These are phyloP conservation scores for Anser cygnoides DNA, from an alignment of 2,113 vertebrate species.

Conservation along the genomic window DNA sequence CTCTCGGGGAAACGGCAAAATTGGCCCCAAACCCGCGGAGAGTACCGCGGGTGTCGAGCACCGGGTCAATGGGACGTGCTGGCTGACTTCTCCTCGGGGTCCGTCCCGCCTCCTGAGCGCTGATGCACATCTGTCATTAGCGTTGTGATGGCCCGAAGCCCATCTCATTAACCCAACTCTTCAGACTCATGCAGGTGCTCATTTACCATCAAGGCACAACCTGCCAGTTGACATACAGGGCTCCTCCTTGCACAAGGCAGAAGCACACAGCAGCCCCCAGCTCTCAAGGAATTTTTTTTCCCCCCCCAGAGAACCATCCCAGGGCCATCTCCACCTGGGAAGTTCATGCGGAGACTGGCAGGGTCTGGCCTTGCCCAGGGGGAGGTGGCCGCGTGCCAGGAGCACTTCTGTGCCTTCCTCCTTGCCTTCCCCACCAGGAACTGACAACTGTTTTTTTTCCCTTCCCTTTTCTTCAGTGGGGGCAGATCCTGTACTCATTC, in stretches of 20 bases:
- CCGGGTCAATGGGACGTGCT: not conserved
- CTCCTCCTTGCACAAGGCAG: not conserved
- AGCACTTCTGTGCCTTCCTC: not conserved
- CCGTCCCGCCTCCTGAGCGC: not conserved
- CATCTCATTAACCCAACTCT: not conserved
- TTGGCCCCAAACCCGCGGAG: accelerated
- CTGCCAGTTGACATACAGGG: not conserved
- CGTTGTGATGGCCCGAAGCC: not conserved
- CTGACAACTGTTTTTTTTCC: accelerated
- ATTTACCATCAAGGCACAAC: not conserved
- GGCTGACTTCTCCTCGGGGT: not conserved
- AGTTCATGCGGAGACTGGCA: not conserved
- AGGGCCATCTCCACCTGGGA: not conserved
- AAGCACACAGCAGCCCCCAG: accelerated
- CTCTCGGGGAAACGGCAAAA: accelerated
- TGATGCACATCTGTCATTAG: not conserved
- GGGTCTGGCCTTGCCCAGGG: not conserved
- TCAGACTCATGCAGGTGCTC: accelerated
- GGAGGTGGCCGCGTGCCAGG: accelerated
- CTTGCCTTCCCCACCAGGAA: too few relatives aligned
- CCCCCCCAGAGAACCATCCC: accelerated
- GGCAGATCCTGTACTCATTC: not conserved
- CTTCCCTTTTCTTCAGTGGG: not conserved
- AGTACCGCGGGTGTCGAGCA: accelerated
- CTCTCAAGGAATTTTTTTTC: accelerated